Percentiles rank a stretch among this genome's conserved stretches.
phyloP scores from a whole-genome alignment of 2,797 vertebrate species.

The Xenopus petersii region DNA sequence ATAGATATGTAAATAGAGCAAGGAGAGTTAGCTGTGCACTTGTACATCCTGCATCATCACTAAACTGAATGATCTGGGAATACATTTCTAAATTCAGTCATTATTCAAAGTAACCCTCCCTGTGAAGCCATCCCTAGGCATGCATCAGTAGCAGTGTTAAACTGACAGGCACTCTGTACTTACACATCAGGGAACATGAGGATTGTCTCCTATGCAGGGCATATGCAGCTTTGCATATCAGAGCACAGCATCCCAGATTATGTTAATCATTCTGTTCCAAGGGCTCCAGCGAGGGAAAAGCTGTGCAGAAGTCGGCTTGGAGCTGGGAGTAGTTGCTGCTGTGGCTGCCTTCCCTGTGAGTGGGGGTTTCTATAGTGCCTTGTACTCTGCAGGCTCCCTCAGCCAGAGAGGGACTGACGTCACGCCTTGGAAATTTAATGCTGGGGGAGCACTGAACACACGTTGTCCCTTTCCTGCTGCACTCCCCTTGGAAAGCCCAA shows the following conservation, averaged over 20 bases:
- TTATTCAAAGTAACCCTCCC: no score
- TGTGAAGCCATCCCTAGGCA: no score
- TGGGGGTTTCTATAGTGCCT: conserved; percentile 15
- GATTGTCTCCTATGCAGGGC: conserved; percentile 51
- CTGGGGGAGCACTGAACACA: conserved; percentile 50
- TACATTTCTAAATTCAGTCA: neutral
- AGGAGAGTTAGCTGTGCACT: neutral
- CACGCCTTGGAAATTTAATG: conserved; percentile 50
- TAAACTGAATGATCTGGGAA: neutral
- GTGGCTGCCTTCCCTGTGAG: conserved; percentile 44
- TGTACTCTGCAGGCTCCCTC: conserved; percentile 49
- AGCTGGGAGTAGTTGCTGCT: conserved; percentile 22
- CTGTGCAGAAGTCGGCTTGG: conserved; percentile 43
- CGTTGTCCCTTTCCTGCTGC: conserved; percentile 41
- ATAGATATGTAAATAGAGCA: conserved; percentile 11
- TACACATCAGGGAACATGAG: conserved; percentile 57
- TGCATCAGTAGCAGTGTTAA: no score
- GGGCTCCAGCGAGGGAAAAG: conserved; percentile 11
- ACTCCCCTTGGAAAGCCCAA: conserved; percentile 43
- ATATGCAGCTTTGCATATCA: conserved; percentile 53
- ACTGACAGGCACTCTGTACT: conserved; percentile 50
- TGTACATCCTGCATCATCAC: neutral
- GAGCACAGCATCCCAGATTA: conserved; percentile 15
- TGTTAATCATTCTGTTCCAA: conserved; percentile 25
- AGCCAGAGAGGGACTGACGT: conserved; percentile 55